Evolutionary conservation across 2,888 invertebrate species (phyloP), one percentile per base, ranked within the genome.

Genomic region (Carcina quercana): DNA sequence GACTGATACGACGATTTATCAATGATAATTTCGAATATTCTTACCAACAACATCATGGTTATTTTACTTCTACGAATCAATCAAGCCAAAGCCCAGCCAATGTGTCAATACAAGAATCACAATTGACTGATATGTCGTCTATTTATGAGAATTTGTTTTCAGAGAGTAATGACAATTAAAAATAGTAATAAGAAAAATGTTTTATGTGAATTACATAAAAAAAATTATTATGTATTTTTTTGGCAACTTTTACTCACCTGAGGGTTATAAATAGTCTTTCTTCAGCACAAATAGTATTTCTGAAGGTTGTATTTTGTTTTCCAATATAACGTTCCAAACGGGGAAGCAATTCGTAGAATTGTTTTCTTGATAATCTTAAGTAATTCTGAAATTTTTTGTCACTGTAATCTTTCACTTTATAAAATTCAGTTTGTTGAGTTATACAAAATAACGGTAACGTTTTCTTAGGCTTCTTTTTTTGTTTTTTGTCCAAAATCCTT

Each of bases 261-360:
- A 51, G 39, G 28, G 50, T 54, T 17, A 50, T 27, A 34, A 50
- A 47, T 25, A 54, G 34, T 29, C 45, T 48, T 36, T 46, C 42
- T 36, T 42, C 47, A 29, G 50, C 41, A 28, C 38, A 36, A 32
- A 50, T 43, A 30, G 50, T 41, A 42, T 45, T 41, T 40, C 52
- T 43, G 38, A 38, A 38, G 35, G 33, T 38, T 34, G 33, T 41
- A 38, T 38, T 41, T 35, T 40, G 34, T 37, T 34, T 41, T 28
- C 33, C 30, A 38, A 38, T 32, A 35, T 27, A 38, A 35, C 36
- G 27, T 26, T 41, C 36, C 34, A 40, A 38, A 40, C 32, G 35
- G 29, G 31, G 28, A 28, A 42, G 26, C 36, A 37, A 37, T 38
- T 37, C 34, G 34, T 39, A 37, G 39, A 39, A 42, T 28, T 39